A percentile compares a stretch with the other conserved stretches of the same genome.
These are phyloP conservation scores for Drosophila nr. perissopoda DNA, from an alignment of 2,888 invertebrate species.

Conservation along the genomic window DNA sequence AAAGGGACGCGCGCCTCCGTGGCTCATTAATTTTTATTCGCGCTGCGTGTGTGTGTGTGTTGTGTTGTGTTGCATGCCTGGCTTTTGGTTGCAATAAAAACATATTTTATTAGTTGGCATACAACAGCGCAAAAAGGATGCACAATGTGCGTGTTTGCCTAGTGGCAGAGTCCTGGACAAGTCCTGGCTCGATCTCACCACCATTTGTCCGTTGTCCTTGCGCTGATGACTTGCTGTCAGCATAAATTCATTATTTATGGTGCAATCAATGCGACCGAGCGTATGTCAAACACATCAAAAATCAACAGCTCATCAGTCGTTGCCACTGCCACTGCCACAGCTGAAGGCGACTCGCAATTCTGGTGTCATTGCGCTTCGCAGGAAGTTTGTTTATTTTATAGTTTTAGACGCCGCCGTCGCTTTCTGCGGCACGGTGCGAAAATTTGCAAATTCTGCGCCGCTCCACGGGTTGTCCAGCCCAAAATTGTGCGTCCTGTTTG, in stretches of 20 bases:
- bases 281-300: slow-evolving; percentile 85
- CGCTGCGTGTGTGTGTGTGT: slow-evolving; percentile 55
- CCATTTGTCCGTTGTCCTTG: slow-evolving; percentile 37
- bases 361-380: slow-evolving; percentile 15
- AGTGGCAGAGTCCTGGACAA: neutral
- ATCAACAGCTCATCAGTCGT: slow-evolving; percentile 72
- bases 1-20: slow-evolving; percentile 75
- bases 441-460: slow-evolving; percentile 58
- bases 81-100: slow-evolving; percentile 70
- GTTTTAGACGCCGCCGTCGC: slow-evolving; percentile 72
- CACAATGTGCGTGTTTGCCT: slow-evolving; percentile 12
- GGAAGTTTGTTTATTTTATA: slow-evolving; percentile 84
- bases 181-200: slow-evolving; percentile 43
- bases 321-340: slow-evolving; percentile 6
- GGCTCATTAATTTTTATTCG: slow-evolving; percentile 83
- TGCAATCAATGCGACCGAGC: slow-evolving; percentile 84
- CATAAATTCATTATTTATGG: slow-evolving; percentile 85
- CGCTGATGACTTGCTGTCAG: slow-evolving; percentile 82
- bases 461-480: slow-evolving; percentile 66
- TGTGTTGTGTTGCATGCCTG: slow-evolving; percentile 44
- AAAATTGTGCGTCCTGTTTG: slow-evolving; percentile 63
- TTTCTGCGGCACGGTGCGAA: slow-evolving; percentile 57
- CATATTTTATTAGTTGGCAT: slow-evolving; percentile 81
- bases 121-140: slow-evolving; percentile 62
- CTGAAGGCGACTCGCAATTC: slow-evolving; percentile 23